Conservation (phyloP, 2,113 vertebrate genomes). For the cattle (Bos taurus) region DNA sequence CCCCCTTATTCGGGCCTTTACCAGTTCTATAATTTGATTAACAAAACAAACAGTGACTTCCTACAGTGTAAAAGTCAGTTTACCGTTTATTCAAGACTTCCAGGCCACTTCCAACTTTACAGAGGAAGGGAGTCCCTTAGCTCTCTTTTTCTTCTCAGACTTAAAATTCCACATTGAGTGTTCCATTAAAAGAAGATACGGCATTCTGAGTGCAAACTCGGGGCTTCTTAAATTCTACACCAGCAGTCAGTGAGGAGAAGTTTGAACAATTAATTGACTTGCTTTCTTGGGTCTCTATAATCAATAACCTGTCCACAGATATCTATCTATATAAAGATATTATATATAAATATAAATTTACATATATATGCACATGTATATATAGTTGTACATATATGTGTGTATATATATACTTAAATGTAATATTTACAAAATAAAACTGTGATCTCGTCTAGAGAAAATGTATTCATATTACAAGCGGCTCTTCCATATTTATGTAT, state of each 20-base stretch:
- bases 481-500: conserved; percentile 87
- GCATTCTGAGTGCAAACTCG: conserved; percentile 76
- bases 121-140: conserved; percentile 39
- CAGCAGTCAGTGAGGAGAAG: conserved; percentile 80
- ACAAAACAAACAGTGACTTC: conserved; percentile 31
- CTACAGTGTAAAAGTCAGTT: conserved; percentile 59
- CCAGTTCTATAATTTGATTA: conserved; percentile 54
- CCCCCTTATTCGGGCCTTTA: conserved; percentile 49
- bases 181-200: conserved; percentile 48
- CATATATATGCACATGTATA: conserved; percentile 82
- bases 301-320: conserved; percentile 81
- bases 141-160: conserved; percentile 60
- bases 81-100: conserved; percentile 47
- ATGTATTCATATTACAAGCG: conserved; percentile 86
- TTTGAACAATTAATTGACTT: conserved; percentile 76
- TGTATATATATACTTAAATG: conserved; percentile 81
- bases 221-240: conserved; percentile 78
- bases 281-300: conserved; percentile 81
- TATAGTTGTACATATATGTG: conserved; percentile 83
- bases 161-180: conserved; percentile 42
- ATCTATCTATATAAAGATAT: conserved; percentile 79
- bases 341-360: conserved; percentile 82
- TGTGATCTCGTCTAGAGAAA: conserved; percentile 88
- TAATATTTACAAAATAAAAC: conserved; percentile 88
- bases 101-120: conserved; percentile 39